These are phyloP conservation scores for Ormia ochracea DNA, from an alignment of 2,888 invertebrate genomes.

Conservation along the genomic window DNA sequence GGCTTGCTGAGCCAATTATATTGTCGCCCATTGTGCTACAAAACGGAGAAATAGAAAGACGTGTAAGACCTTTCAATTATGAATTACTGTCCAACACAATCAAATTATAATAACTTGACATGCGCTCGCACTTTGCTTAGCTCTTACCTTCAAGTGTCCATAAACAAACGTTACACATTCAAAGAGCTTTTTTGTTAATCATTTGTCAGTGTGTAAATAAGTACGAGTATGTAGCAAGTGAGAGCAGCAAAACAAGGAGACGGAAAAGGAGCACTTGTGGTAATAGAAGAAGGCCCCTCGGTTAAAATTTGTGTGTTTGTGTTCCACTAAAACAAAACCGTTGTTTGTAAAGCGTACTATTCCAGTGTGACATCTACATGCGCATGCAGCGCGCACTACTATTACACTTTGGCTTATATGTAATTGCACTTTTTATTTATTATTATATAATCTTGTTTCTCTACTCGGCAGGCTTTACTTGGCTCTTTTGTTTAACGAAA, in stretches of 20 bases:
- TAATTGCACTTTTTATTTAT: conserved; percentile 11
- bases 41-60: not conserved
- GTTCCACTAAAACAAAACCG: conserved; percentile 29
- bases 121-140: conserved; percentile 1
- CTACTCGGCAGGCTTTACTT: not conserved
- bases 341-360: not conserved
- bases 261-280: conserved; percentile 21
- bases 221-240: not conserved
- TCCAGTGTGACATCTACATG: not conserved
- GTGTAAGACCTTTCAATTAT: not conserved
- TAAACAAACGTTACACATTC: conserved; percentile 14
- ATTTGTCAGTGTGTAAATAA: not conserved
- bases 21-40: conserved; percentile 73
- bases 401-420: not conserved
- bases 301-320: conserved; percentile 5
- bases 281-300: conserved; percentile 4
- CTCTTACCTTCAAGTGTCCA: conserved; percentile 47
- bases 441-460: conserved; percentile 6
- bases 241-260: not conserved
- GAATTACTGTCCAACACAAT: not conserved
- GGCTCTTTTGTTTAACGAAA: not conserved
- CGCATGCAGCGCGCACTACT: not conserved
- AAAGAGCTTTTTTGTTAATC: conserved; percentile 19
- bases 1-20: conserved; percentile 85
- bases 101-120: conserved; percentile 13